Conservation (phyloP, 2,797 vertebrate species). For the Thaleichthys pacificus region DNA sequence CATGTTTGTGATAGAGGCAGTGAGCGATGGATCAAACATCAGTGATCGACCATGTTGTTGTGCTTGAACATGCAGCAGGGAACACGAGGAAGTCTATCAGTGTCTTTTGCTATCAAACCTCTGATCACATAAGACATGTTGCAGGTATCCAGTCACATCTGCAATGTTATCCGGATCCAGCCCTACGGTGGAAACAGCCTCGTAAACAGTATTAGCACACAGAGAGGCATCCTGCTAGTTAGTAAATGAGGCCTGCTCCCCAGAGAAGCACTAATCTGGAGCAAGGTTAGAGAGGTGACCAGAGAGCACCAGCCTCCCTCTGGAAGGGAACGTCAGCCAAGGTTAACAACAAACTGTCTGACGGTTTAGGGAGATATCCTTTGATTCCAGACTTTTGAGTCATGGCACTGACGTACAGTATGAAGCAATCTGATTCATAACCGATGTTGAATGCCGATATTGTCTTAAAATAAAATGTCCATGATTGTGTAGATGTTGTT, state of each 20-base stretch:
- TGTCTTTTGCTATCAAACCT: background rate
- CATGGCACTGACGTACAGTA: no score
- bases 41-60: constrained; percentile 46
- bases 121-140: background rate
- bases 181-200: background rate
- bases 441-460: no score
- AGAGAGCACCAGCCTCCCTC: constrained; percentile 24
- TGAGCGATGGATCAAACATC: constrained; percentile 40
- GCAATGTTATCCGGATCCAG: background rate
- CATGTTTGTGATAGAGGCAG: constrained; percentile 39
- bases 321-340: background rate
- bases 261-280: constrained; percentile 29
- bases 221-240: background rate
- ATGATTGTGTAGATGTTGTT: no score
- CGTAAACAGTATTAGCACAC: background rate
- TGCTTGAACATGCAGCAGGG: background rate
- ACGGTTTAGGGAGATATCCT: background rate
- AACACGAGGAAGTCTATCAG: no score
- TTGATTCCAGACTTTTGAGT: no score
- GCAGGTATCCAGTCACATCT: background rate
- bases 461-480: no score
- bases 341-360: background rate
- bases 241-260: constrained; percentile 2
- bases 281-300: constrained; percentile 25
- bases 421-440: no score